Base-by-base conservation (phyloP, 2,113 vertebrate species). In the Dicaeum eximium region DNA sequence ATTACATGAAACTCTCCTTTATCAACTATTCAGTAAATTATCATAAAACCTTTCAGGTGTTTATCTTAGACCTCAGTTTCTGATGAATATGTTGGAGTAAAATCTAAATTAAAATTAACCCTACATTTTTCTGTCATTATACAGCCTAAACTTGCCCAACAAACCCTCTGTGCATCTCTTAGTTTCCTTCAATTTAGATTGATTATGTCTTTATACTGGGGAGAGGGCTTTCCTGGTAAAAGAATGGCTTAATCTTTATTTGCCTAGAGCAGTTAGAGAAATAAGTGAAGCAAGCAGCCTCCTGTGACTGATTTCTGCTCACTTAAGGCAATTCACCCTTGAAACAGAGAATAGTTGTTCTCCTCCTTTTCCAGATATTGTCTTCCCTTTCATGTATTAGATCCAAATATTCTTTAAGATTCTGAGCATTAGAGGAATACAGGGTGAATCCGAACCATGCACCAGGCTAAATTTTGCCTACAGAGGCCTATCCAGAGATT, bases 161-260 rank as follows among this genome's bases (percentile, higher is more conserved):
- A 92, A 93, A 38, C 8, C 31, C 25, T 87, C 44, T 72, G 45
- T 92, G 81, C 73, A 91, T 93, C 73, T 94, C 83, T 84, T 92
- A 80, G 60, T 92, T 83, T 90, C 93, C 85, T 94, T 96, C 67
- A 19, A 91, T 97, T 94, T 96, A 96, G 97, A 97, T 97, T 97
- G 91, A 97, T 96, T 96, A 93, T 82, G 80, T 94, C 96, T 97
- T 96, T 95, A 92, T 95, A 50, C 83, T 69, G 83, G 31, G 69
- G 56, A 96, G 81, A 95, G 44, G 96, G 81, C 86, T 91, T 97
- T 94, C 83, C 95, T 96, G 91, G 92, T 95, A 92, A 96, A 98
- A 97, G 95, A 95, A 97, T 97, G 95, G 80, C 84, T 97, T 97
- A 97, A 97, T 97, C 96, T 97, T 93, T 96, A 97, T 97, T 97